Conservation (phyloP, 2,888 invertebrate genomes). For the Acanthosoma haemorrhoidale region DNA sequence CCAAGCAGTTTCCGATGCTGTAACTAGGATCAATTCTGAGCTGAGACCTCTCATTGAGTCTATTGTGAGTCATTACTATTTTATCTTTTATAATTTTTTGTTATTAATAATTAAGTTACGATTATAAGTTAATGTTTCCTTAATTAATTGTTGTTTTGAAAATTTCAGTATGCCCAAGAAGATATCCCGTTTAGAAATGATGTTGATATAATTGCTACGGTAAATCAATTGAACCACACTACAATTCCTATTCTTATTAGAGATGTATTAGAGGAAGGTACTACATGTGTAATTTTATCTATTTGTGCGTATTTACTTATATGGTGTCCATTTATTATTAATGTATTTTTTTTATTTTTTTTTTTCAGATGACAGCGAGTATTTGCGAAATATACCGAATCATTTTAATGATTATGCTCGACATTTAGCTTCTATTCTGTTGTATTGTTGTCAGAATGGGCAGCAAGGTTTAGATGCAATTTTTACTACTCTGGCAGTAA, state of each 20-base stretch:
- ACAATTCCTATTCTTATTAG: conserved; percentile 45
- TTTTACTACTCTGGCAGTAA: conserved; percentile 22
- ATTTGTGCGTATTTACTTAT: background rate
- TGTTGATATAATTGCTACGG: conserved; percentile 47
- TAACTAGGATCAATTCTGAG: conserved; percentile 35
- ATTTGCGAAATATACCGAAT: conserved; percentile 45
- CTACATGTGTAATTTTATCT: conserved; percentile 32
- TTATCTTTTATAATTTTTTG: background rate
- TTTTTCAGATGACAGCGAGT: conserved; percentile 43
- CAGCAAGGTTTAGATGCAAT: conserved; percentile 40
- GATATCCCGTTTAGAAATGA: conserved; percentile 46
- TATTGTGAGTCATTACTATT: conserved; percentile 31
- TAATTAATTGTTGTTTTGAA: background rate
- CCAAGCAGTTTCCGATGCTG: conserved; percentile 32
- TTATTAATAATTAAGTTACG: background rate
- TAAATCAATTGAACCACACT: conserved; percentile 45
- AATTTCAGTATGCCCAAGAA: conserved; percentile 30
- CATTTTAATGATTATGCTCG: conserved; percentile 44
- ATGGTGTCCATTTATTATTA: too few relatives aligned
- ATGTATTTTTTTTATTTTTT: background rate
- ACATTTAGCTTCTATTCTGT: conserved; percentile 45
- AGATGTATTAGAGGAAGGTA: conserved; percentile 45
- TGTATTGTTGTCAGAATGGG: conserved; percentile 47
- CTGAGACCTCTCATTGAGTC: conserved; percentile 32
- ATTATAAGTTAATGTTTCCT: too few relatives aligned